Conservation (phyloP, 2,888 invertebrate genomes). For the Stenodema calcarata region DNA sequence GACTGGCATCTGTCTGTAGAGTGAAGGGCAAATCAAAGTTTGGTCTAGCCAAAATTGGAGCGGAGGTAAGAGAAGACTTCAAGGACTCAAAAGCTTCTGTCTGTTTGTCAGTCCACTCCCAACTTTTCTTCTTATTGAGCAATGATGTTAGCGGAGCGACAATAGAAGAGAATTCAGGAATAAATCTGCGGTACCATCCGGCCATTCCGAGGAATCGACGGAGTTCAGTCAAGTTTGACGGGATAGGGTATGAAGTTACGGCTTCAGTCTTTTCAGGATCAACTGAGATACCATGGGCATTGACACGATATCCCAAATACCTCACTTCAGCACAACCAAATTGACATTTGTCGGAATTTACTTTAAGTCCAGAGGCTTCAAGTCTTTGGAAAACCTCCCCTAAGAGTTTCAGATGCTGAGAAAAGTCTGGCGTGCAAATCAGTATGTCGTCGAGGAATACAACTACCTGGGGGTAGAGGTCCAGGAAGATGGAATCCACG, state of each 20-base stretch:
- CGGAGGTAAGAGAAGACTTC: background rate
- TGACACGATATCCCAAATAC: constrained; percentile 46
- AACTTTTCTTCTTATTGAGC: background rate
- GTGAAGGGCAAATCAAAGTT: background rate
- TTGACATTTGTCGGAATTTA: constrained; percentile 30
- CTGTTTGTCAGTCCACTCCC: constrained; percentile 20
- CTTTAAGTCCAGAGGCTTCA: background rate
- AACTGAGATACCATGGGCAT: too few relatives aligned
- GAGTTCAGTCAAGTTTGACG: constrained; percentile 21
- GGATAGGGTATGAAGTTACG: background rate
- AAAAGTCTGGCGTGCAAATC: too few relatives aligned
- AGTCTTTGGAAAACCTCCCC: too few relatives aligned
- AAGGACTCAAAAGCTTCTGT: background rate
- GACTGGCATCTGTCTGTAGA: too few relatives aligned
- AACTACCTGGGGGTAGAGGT: too few relatives aligned
- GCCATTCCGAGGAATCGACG: background rate
- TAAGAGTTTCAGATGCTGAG: too few relatives aligned
- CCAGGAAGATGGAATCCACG: too few relatives aligned
- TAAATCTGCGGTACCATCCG: background rate
- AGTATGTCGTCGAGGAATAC: too few relatives aligned
- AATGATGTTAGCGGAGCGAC: constrained; percentile 47
- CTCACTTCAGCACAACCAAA: constrained; percentile 29
- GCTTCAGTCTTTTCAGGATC: background rate
- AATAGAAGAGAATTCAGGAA: constrained; percentile 53
- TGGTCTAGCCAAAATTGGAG: too few relatives aligned